Conservation (phyloP, 2,113 vertebrate species). For the Aviceda subcristata region DNA sequence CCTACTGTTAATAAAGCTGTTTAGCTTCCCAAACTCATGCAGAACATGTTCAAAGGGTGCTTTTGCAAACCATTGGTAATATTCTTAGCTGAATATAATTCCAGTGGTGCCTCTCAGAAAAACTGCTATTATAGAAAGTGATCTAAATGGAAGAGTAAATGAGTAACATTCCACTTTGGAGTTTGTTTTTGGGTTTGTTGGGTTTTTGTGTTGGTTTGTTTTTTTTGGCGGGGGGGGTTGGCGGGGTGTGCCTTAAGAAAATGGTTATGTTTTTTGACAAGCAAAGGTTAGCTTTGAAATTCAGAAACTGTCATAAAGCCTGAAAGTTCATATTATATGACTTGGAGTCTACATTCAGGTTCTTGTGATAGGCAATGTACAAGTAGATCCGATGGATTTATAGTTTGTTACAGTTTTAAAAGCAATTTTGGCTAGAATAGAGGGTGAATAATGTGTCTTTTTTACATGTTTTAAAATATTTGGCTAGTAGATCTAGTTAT, state of each 20-base stretch:
- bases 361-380: neutral
- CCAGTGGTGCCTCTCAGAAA: neutral
- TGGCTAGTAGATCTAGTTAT: neutral
- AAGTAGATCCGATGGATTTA: neutral
- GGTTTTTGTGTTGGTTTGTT: too few relatives aligned
- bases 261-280: neutral
- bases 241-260: neutral
- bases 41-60: neutral
- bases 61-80: neutral
- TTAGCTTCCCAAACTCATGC: neutral
- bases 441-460: neutral
- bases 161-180: neutral
- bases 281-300: neutral
- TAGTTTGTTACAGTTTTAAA: neutral
- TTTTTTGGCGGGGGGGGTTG: too few relatives aligned
- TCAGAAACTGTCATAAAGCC: neutral
- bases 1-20: neutral
- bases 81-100: neutral
- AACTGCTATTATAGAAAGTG: neutral
- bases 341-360: neutral
- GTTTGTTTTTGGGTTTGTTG: neutral
- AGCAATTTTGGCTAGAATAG: neutral
- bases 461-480: neutral
- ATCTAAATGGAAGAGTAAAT: neutral
- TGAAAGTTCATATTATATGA: neutral